These are phyloP conservation scores for Apamea epomidion DNA, from an alignment of 2,888 invertebrate genomes.

Conservation along the genomic window DNA sequence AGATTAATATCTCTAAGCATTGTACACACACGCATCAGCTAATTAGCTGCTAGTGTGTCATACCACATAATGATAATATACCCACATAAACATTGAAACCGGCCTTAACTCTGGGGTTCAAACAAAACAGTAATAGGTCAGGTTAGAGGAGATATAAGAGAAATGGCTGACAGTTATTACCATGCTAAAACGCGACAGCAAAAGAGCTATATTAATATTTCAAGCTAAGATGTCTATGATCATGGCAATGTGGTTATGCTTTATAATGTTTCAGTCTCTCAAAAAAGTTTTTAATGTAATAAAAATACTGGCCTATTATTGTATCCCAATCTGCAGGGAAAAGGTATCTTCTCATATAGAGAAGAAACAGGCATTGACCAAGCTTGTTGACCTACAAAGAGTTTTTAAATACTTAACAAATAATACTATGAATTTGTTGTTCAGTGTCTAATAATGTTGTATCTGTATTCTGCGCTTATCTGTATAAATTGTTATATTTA, in stretches of 20 bases:
- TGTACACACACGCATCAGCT: neutral
- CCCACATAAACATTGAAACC: neutral
- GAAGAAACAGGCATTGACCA: constrained; percentile 6
- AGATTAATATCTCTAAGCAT: neutral
- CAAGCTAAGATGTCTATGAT: neutral
- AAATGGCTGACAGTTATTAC: neutral
- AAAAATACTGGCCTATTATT: constrained; percentile 8
- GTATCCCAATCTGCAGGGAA: neutral
- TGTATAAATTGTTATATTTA: neutral
- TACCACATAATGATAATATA: neutral
- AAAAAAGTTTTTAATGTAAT: neutral
- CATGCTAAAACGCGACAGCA: neutral
- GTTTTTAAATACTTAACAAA: constrained; percentile 8
- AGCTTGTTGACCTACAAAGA: neutral
- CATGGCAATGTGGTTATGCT: constrained; percentile 1
- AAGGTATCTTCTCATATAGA: neutral
- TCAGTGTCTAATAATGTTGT: constrained; percentile 4
- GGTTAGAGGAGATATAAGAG: neutral
- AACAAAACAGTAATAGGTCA: neutral
- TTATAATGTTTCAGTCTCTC: neutral
- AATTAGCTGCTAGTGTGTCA: neutral
- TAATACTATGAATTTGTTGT: constrained; percentile 16
- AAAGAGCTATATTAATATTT: neutral
- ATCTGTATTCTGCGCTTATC: neutral
- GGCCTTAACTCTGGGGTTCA: neutral